Percentiles rank a stretch among this genome's conserved stretches.
Conservation (phyloP, 2,797 vertebrate genomes). For the Lagodon rhomboides region DNA sequence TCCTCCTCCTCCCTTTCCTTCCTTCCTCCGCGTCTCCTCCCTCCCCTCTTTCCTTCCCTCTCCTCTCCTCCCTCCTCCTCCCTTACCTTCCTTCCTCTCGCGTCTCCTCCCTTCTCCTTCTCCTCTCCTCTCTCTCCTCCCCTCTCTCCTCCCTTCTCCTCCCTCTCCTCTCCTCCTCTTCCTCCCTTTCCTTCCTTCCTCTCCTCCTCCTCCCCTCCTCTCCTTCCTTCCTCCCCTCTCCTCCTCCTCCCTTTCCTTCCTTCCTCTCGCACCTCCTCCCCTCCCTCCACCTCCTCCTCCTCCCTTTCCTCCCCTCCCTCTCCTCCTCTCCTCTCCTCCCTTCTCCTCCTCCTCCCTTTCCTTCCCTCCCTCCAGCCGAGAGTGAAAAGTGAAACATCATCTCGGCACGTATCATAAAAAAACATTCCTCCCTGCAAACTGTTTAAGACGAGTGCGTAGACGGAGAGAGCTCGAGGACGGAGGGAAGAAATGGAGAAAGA, state of each 20-base stretch:
- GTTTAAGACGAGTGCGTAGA: constrained; percentile 85
- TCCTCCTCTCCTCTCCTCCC: not conserved
- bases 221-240: too few relatives aligned
- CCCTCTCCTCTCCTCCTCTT: too few relatives aligned
- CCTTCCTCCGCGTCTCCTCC: too few relatives aligned
- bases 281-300: accelerated
- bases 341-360: not conserved
- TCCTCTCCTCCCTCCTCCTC: too few relatives aligned
- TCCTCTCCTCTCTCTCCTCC: not conserved
- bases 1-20: accelerated
- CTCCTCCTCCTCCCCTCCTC: accelerated
- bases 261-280: not conserved
- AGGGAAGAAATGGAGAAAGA: constrained; percentile 68
- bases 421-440: constrained; percentile 89
- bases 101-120: not conserved
- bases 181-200: too few relatives aligned
- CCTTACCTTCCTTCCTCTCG: not conserved
- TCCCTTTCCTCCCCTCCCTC: not conserved
- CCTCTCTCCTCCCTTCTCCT: not conserved
- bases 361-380: not conserved
- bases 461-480: not conserved
- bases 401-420: constrained; percentile 90
- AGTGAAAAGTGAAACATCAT: constrained; percentile 62
- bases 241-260: not conserved
- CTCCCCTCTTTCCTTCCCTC: not conserved